Base-by-base conservation (phyloP, 2,113 vertebrate species). In the Elachura formosa region DNA sequence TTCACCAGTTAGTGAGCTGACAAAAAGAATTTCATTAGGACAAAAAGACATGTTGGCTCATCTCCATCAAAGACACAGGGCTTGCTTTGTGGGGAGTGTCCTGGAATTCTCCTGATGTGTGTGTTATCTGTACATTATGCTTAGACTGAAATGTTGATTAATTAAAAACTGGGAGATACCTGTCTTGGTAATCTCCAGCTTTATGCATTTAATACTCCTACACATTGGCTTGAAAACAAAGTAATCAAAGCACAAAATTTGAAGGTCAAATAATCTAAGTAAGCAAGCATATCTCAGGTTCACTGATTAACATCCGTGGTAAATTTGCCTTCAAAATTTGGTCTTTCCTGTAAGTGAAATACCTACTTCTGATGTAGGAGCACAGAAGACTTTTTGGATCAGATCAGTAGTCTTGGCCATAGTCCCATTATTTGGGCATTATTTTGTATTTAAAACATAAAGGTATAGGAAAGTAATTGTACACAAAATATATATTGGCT, bases 1-100 rank as follows among this genome's bases (percentile, higher is more conserved):
- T 95, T 93, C 84, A 78, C 52, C 83, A 81, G 69, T 62, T 84
- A 77, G 73, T 67, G 69, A 96, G 71, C 74, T 94, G 93, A 93
- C 73, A 91, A 63, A 94, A 84, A 46, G 34, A 89, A 91, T 91
- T 96, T 93, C 48, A 82, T 87, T 91, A 78, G 36, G 52, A 79
- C 56, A 91, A 87, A 91, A 95, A 38, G 66, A 72, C 24, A 6
- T 18, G 38, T 66, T 94, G 93, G 82, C 82, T 91, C 71, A n/a
- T 79, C 49, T 89, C 92, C 87, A 89, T 89, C 81, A 94, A 77
- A 92, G 77, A 81, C 74, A 84, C 64, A 84, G 62, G 56, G 43
- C 48, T 81, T 40, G 34, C 84, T 94, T 95, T 91, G 76, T 58
- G 68, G 81, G 78, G 21, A 40, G 28, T 23, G 40, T 59, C 69